Evolutionary conservation across 2,797 vertebrate genomes (phyloP), one percentile per base, ranked within the genome.

Genomic region (Rhinella marina): DNA sequence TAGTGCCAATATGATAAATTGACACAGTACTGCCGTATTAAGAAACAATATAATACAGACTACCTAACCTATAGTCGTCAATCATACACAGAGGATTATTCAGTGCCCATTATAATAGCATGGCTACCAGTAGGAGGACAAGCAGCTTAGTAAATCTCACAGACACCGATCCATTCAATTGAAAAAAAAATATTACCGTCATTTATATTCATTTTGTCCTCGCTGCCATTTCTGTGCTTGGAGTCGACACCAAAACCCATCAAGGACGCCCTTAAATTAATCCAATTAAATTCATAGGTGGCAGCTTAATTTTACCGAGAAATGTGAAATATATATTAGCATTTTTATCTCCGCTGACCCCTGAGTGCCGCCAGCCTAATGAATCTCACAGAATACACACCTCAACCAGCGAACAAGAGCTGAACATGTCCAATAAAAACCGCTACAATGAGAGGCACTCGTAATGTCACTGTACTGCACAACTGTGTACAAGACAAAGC

Each of bases 261-360:
- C 68, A 84, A 84, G 52, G 68, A 73, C 21, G 12, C 70, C 50
- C 27, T 73, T 23, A 75, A 75, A 84, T 84, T 59, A 84, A 72
- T 41, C 82, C 54, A 84, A 75, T 75, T 59, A 84, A 73, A 84
- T 59, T 84, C 68, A 59, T 84, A 73, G 81, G 64, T 70, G 57
- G 82, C 68, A 41, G 82, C 54, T 84, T 59, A 41, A 84, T 75
- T 75, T 81, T 75, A 73, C 52, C 32, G 29, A 73, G 54, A 61
- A 84, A 73, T 23, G 52, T 73, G 68, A 41, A 73, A 75, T 48
- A 41, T 56, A 41, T 59, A 84, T 84, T 73, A 59, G 70, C 64
- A 72, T 72, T 83, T 72, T 83, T 72, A 70, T 83, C 52, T 72
- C 16, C 57, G 82, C 50, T 61, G 68, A 75, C 82, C 82, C n/a